Evolutionary conservation across 2,888 invertebrate genomes (phyloP).

Genomic region (Argynnis bischoffii): DNA sequence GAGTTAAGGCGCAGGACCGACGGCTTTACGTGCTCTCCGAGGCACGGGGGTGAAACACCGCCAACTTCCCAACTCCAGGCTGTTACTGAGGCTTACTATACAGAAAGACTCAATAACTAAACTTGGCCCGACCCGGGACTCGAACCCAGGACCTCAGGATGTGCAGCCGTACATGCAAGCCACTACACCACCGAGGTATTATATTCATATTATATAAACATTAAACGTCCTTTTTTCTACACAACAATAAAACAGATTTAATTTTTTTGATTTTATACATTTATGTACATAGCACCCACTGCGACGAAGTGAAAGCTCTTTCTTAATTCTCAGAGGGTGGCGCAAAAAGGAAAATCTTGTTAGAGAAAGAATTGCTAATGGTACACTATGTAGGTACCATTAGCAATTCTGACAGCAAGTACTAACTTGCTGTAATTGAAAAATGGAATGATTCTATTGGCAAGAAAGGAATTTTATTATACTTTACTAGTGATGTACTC

Average conservation of each 20-base stretch:
- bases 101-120: too few species aligned
- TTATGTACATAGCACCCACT: slow-evolving; percentile 6
- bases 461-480: background rate
- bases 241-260: slow-evolving; percentile 5
- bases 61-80: too few species aligned
- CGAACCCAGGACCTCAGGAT: too few species aligned
- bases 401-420: too few species aligned
- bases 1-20: too few species aligned
- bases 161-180: too few species aligned
- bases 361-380: slow-evolving; percentile 17
- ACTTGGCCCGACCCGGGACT: too few species aligned
- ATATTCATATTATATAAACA: too few species aligned
- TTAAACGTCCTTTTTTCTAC: background rate
- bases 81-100: too few species aligned
- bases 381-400: background rate
- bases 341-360: slow-evolving; percentile 27
- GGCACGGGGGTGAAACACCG: too few species aligned
- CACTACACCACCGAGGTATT: too few species aligned
- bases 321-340: slow-evolving; percentile 19
- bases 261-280: slow-evolving; percentile 22
- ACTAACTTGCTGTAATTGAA: background rate
- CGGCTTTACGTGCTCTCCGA: too few species aligned
- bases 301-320: slow-evolving; percentile 8
- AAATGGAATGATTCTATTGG: background rate
- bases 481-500: background rate